These are phyloP conservation scores for Engystomops pustulosus DNA, from an alignment of 2,113 vertebrate species.

Conservation along the genomic window DNA sequence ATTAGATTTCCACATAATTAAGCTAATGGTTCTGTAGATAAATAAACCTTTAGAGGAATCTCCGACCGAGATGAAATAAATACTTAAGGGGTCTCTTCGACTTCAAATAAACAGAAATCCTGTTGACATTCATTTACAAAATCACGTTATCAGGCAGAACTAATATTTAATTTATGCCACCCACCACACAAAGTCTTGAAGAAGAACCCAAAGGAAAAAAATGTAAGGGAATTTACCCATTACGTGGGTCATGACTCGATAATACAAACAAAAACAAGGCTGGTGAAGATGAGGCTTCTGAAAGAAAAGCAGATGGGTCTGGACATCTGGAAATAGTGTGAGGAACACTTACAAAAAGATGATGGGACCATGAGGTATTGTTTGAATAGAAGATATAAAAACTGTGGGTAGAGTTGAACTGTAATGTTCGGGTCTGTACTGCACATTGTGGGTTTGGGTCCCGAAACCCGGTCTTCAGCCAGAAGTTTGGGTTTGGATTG, in stretches of 20 bases:
- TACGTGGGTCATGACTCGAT: not conserved
- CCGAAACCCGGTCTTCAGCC: no score
- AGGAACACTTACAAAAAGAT: no score
- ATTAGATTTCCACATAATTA: conserved; percentile 23
- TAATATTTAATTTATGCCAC: conserved; percentile 1
- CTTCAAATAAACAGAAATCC: conserved; percentile 39
- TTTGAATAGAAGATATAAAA: no score
- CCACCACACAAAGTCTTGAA: not conserved
- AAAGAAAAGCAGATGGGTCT: not conserved
- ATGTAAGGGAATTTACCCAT: not conserved
- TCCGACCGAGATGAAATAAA: conserved; percentile 21
- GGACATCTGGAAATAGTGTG: not conserved
- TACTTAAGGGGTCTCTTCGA: not conserved
- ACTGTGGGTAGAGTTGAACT: no score
- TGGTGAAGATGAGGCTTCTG: not conserved
- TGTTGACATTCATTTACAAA: conserved; percentile 30
- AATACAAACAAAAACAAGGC: not conserved
- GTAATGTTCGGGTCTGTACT: no score
- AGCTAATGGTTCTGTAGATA: conserved; percentile 35
- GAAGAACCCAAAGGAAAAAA: not conserved
- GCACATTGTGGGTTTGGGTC: no score
- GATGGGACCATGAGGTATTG: no score
- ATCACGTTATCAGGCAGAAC: not conserved
- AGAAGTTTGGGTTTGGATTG: no score
- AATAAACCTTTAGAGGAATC: conserved; percentile 29